phyloP scores from a whole-genome alignment of 2,888 invertebrate species.

The Drosophila silvestris region DNA sequence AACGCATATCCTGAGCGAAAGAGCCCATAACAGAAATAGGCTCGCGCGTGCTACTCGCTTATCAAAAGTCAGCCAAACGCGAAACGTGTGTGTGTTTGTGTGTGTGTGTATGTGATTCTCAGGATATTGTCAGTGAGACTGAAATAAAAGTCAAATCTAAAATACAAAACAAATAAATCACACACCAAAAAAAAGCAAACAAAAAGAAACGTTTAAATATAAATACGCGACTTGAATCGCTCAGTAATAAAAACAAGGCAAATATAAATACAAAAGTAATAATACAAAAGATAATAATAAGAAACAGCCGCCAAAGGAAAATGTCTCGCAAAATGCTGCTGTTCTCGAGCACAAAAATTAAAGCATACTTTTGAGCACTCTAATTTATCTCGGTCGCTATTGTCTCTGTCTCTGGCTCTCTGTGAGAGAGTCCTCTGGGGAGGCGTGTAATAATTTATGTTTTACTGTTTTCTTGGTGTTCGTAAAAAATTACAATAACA shows the following conservation, averaged over 20 bases:
- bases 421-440: background rate
- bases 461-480: constrained; percentile 29
- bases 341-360: constrained; percentile 36
- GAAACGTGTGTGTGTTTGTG: constrained; percentile 25
- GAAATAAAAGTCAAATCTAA: constrained; percentile 64
- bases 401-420: constrained; percentile 38
- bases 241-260: constrained; percentile 25
- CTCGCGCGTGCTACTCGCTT: constrained; percentile 66
- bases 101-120: constrained; percentile 16
- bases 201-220: constrained; percentile 30
- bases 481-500: constrained; percentile 49
- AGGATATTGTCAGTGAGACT: constrained; percentile 51
- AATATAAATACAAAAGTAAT: constrained; percentile 13
- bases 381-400: constrained; percentile 65
- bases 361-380: constrained; percentile 57
- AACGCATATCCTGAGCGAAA: constrained; percentile 24
- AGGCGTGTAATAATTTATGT: constrained; percentile 53
- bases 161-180: constrained; percentile 73
- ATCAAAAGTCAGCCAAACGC: constrained; percentile 61
- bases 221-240: constrained; percentile 28
- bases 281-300: constrained; percentile 17
- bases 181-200: constrained; percentile 44
- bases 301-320: constrained; percentile 40
- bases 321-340: constrained; percentile 32
- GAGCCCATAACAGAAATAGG: constrained; percentile 24